Conservation (phyloP, 2,113 vertebrate species). For the Pteronura brasiliensis region DNA sequence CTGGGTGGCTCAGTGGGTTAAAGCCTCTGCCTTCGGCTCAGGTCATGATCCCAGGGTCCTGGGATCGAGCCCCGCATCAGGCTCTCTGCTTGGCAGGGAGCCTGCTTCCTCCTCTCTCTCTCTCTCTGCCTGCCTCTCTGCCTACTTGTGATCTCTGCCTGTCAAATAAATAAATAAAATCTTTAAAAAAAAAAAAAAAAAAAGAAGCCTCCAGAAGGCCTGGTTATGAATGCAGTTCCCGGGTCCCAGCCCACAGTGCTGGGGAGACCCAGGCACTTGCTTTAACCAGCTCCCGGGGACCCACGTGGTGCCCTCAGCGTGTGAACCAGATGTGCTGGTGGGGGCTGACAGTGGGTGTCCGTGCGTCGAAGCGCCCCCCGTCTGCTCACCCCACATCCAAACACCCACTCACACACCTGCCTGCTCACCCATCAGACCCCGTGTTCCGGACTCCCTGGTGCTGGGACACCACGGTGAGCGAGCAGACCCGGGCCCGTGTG, state of each 20-base stretch:
- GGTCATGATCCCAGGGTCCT: too few relatives aligned
- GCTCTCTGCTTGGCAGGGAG: too few relatives aligned
- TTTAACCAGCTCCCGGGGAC: rapidly evolving
- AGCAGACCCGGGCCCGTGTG: not conserved
- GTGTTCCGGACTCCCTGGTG: not conserved
- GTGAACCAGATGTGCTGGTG: not conserved
- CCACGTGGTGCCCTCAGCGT: rapidly evolving
- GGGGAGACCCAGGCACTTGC: not conserved
- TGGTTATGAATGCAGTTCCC: not conserved
- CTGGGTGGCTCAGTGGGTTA: too few relatives aligned
- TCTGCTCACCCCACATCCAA: too few relatives aligned
- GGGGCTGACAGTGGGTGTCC: rapidly evolving
- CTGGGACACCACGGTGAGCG: too few relatives aligned
- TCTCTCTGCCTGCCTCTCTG: too few relatives aligned
- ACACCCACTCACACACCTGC: not conserved
- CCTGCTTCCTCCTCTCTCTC: too few relatives aligned
- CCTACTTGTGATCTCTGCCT: too few relatives aligned
- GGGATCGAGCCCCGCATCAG: too few relatives aligned
- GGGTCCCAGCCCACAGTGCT: not conserved
- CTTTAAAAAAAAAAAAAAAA: too few relatives aligned
- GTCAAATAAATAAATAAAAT: too few relatives aligned
- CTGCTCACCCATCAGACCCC: not conserved
- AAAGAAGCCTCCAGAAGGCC: not conserved
- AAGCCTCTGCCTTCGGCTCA: too few relatives aligned
- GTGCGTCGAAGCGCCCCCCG: rapidly evolving